Evolutionary conservation across 1,140 invertebrate genomes (phyloP), one percentile per base, ranked within the genome.

Genomic region (Cryptotermes secundus): DNA sequence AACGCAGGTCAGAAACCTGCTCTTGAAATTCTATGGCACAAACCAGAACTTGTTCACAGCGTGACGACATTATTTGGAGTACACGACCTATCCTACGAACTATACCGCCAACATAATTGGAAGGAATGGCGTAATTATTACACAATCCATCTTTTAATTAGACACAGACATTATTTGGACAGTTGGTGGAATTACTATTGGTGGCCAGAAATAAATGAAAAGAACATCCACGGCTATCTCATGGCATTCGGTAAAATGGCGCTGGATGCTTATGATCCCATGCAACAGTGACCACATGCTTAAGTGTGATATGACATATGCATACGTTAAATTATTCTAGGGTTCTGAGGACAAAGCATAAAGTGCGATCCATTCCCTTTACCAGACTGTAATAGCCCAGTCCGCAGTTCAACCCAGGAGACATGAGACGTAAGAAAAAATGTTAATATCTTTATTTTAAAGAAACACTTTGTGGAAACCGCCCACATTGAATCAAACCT

Each of bases 1-100:
- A 86, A 86, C 80, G 85, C 85, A 31, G 84, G 85, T 49, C 80
- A 85, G 38, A 82, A 82, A 26, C 85, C 85, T 14, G 81, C 85
- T 1, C 42, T 49, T 35, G 80, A 72, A 31, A 79, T 86, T 9
- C 65, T 86, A 79, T 26, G 22, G 12, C 81, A 86, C n/a, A 59
- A 86, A 12, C 85, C 85, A 34, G 80, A 84, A 22, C 49, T 86
- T 22, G 85, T 85, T 26, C 85, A 86, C 34, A 53, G 81, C 22
- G 81, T 83, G 14, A 36, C 26, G 3, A 79, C 35, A 10, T 34
- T 79, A 9, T 79, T 85, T 24, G 84, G 81, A 38, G 82, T 72
- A 6, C 34, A 83, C 31, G 59, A 72, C 31, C 59, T 72, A 7
- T 72, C 59, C 7, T n/a, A 31, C 1, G 59, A 72, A 72, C 12